phyloP scores from a whole-genome alignment of 92 coral and sea anemone species.

The Epizoanthus scotinus region DNA sequence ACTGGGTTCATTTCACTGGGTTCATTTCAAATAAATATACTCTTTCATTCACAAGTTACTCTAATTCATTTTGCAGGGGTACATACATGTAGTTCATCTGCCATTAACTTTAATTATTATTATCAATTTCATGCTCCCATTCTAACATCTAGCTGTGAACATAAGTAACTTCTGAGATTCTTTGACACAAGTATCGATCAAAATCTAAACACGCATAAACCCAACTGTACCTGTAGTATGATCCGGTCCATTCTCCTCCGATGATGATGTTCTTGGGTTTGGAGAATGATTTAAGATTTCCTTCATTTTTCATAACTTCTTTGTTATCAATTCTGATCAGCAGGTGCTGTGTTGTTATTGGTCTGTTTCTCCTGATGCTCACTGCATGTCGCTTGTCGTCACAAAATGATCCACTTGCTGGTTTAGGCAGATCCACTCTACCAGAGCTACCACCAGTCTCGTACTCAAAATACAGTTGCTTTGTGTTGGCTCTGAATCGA shows the following conservation, averaged over 20 bases:
- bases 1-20: no score
- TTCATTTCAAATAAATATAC: no score
- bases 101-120: no score
- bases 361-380: conserved; percentile 54
- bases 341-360: conserved; percentile 35
- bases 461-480: conserved; percentile 54
- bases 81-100: no score
- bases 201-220: no score
- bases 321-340: conserved; percentile 54
- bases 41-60: no score
- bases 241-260: conserved; percentile 51
- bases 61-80: no score
- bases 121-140: no score
- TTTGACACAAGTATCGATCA: background rate
- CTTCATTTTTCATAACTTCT: background rate
- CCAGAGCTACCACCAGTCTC: conserved; percentile 30
- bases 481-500: conserved; percentile 25
- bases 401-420: conserved; percentile 54
- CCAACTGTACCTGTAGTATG: conserved; percentile 26
- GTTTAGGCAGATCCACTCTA: conserved; percentile 17
- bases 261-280: conserved; percentile 54
- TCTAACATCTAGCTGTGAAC: no score
- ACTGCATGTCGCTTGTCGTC: conserved; percentile 57
- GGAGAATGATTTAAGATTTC: conserved; percentile 50
- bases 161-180: background rate